Evolutionary conservation across 2,888 invertebrate genomes (phyloP), one percentile per base, ranked within the genome.

Genomic region (Diloba caeruleocephala): DNA sequence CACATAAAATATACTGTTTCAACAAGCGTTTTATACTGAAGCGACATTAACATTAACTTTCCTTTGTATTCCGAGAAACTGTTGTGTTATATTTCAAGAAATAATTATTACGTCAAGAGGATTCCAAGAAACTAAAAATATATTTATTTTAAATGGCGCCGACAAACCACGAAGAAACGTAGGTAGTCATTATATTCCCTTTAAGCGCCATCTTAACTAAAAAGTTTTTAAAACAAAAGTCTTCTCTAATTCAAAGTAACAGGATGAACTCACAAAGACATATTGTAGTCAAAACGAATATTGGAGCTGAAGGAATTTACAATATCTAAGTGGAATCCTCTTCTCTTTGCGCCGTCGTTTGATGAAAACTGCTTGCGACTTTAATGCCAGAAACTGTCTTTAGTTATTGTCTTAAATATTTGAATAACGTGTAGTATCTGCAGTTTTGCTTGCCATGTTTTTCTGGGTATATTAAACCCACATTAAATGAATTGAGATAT

Each of bases 201-300:
- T 42, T 54, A 25, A 29, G 10, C 28, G 34, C 33, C 34, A 21
- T 21, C 21, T 21, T 7, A 2, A 15, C 31, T 32, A 32, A 28
- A 29, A 42, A 55, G 48, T 14, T 25, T 58, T 53, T 37, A 8
- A 36, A 38, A 43, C 29, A 54, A 62, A 58, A 48, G 43, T 34
- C 9, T 34, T 9, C 8, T 10, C n/a, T 17, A 32, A 8, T 12
- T 43, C 50, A 43, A 65, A 41, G 59, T 50, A 44, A 29, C 46
- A 32, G 25, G 45, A 52, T 58, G 41, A 42, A 59, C 33, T 53
- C 25, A 12, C 23, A 25, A 43, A 48, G 39, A 28, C 19, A 14
- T 32, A 34, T 41, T 60, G 45, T 51, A 44, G 32, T 48, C 50
- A 26, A 21, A 42, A 46, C 48, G 32, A 55, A 48, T 66, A 51